These are phyloP conservation scores for Urocyon cinereoargenteus DNA, from an alignment of 2,797 vertebrate genomes.

Conservation along the genomic window DNA sequence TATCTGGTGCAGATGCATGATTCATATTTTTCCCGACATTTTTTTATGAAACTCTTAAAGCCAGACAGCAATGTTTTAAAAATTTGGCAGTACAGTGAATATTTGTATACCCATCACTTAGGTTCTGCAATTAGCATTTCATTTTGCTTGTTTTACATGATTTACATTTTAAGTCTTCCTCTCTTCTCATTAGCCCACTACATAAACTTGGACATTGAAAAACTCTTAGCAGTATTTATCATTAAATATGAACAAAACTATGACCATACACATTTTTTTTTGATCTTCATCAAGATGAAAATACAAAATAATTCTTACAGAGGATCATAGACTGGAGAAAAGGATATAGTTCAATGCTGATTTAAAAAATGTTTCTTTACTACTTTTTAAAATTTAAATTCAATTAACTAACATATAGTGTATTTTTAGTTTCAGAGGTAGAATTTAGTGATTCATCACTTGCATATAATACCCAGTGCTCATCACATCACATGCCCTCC, in stretches of 20 bases:
- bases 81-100: not conserved
- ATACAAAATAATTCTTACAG: not conserved
- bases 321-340: not conserved
- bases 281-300: not conserved
- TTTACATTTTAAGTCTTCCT: not conserved
- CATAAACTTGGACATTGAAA: not conserved
- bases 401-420: not conserved
- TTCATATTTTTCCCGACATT: not conserved
- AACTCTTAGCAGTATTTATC: not conserved
- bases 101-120: not conserved
- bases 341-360: not conserved
- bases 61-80: not conserved
- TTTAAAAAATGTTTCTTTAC: not conserved
- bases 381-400: not conserved
- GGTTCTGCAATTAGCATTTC: not conserved
- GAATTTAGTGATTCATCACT: not conserved
- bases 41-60: slow-evolving; percentile 12
- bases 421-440: not conserved
- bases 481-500: not conserved
- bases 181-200: not conserved
- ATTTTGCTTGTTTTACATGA: not conserved
- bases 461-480: not conserved
- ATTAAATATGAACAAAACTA: slow-evolving; percentile 48
- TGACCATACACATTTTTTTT: not conserved
- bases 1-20: not conserved